Evolutionary conservation across 2,888 invertebrate genomes (phyloP), one percentile per base, ranked within the genome.

Genomic region (Aleiodes leptofemur): DNA sequence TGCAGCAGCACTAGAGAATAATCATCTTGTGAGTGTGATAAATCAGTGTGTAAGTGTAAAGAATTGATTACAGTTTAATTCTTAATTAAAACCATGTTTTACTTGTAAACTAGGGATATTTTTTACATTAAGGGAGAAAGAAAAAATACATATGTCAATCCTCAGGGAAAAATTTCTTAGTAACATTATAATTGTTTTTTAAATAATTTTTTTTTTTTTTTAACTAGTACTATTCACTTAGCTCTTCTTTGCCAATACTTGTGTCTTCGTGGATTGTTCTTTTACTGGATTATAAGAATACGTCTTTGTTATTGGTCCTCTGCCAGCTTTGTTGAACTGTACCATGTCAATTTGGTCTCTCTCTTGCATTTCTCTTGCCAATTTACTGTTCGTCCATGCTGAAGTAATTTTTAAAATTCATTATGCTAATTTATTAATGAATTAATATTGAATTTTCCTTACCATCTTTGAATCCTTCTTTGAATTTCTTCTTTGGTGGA

Each of bases 1-100:
- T 0, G 98, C 98, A 0, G 99, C 99, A 0, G 99, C 99, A 0
- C 90, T 99, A 78, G 99, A 99, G 90, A 99, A 99, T 88, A 92
- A 92, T 23, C 95, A 97, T 86, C 91, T 99, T 0, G 93, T 98
- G 50, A 94, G 96, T 88, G 97, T 98, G 13, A 97, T 99, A 6
- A 98, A 99, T 88, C 96, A 97, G 86, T 99, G 99, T 88, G 93
- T 98, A 2, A 78, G 77, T 73, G 16, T 38, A 59, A 78, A 78
- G 72, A 57, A 69, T 16, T 75, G 73, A 64, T 73, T 72, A 64
- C 38, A 6, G 31, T 29, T 9, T 1, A 51, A 53, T 23, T 16
- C 16, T 51, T 9, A 34, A 31, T 51, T 9, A 34, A 31, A 51
- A 31, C 14, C 13, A 51, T 5, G 29, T 51, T 48, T 48, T 53